Conservation (phyloP, 2,888 invertebrate genomes). For the Prosopocoilus inquinatus region DNA sequence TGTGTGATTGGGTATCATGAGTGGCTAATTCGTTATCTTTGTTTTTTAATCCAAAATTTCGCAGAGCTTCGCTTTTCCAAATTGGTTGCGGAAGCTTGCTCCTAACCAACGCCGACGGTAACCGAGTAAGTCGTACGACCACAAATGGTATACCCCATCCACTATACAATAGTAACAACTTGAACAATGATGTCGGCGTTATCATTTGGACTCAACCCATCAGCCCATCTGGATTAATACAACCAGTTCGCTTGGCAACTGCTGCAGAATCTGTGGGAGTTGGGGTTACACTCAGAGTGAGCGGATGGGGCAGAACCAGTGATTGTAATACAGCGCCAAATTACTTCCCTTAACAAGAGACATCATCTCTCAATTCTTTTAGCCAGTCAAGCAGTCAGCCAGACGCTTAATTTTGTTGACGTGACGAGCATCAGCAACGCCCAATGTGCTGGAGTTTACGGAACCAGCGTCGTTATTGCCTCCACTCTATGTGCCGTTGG, state of each 20-base stretch:
- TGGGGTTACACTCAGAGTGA: slow-evolving; percentile 21
- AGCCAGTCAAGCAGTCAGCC: slow-evolving; percentile 11
- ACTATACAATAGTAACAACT: slow-evolving; percentile 9
- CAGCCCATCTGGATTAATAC: slow-evolving; percentile 14
- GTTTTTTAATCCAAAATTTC: too few species aligned
- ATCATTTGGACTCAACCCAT: slow-evolving; percentile 11
- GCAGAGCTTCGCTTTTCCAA: not conserved
- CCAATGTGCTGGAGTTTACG: slow-evolving; percentile 31
- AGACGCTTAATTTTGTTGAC: slow-evolving; percentile 32
- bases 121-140: slow-evolving; percentile 9
- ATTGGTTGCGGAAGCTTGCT: slow-evolving; percentile 3
- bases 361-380: not conserved
- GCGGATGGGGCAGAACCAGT: slow-evolving; percentile 31
- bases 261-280: slow-evolving; percentile 18
- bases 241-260: slow-evolving; percentile 19
- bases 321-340: slow-evolving; percentile 13
- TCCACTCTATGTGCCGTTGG: slow-evolving; percentile 34
- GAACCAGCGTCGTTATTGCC: slow-evolving; percentile 22
- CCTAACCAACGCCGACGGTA: not conserved
- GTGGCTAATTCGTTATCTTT: too few species aligned
- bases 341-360: not conserved
- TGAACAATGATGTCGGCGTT: slow-evolving; percentile 23
- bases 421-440: slow-evolving; percentile 34
- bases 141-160: slow-evolving; percentile 10
- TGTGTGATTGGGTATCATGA: slow-evolving; percentile 27